Base-by-base conservation (phyloP, 1,140 invertebrate genomes). In the Zaprionus kolodkinae region DNA sequence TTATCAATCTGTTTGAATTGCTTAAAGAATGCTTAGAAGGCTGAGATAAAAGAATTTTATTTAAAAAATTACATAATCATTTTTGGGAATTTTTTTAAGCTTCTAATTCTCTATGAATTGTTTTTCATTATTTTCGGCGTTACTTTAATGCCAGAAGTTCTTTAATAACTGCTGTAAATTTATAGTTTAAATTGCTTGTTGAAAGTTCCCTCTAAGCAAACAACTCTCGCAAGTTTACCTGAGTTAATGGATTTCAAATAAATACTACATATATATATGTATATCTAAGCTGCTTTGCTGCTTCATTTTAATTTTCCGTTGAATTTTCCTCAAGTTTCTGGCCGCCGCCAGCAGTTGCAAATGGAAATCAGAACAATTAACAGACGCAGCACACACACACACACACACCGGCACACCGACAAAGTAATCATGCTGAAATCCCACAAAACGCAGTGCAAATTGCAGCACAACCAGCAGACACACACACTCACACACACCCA, bases 361-460 rank as follows among this genome's bases (percentile, higher is more conserved):
- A 33, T 61, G 50, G 33, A 57, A 68, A 72, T 61, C 45, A 65
- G 62, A 45, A 68, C 74, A 77, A 72, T 72, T 72, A 76, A 63
- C 70, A 73, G 48, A 17, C 21, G 48, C n/a, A 17, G 13, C 40
- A 52, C 30, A 40, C 61, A 59, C 61, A 30, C 17, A 48, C 40
- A 17, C 21, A 54, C 38, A 35, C 27, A 17, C 21, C n/a, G n/a
- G n/a, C 3, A 56, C 54, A 48, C 27, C 15, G 6, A 33, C 60
- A 76, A 55, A 56, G 48, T 72, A 76, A 76, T 72, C 73, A 60
- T 65, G 62, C 69, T 59, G n/a, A 71, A 65, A 71, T 36, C 48
- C 68, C 45, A 65, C 73, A 76, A 72, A 72, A 64, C 55, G 56
- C 62, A 33, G 56, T 56, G 70, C 33, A 76, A 72, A 72, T 76